phyloP scores from a whole-genome alignment of 2,888 invertebrate genomes.

The Arge pagana region DNA sequence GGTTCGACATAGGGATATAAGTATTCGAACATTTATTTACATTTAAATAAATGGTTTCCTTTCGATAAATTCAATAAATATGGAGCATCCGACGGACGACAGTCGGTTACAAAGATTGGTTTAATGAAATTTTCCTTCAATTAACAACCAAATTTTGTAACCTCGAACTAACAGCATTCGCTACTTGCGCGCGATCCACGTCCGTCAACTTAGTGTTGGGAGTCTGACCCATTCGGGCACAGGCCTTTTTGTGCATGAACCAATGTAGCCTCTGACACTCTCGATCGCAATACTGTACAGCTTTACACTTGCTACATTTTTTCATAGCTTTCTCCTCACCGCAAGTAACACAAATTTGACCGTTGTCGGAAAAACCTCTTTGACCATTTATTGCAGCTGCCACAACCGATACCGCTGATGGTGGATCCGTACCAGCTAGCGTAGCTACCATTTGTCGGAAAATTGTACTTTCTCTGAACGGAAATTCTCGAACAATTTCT shows the following conservation, averaged over 20 bases:
- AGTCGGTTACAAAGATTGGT: slow-evolving; percentile 3
- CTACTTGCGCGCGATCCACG: slow-evolving; percentile 45
- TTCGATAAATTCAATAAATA: slow-evolving; percentile 13
- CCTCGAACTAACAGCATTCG: slow-evolving; percentile 44
- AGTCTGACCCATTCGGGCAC: slow-evolving; percentile 65
- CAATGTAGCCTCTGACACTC: slow-evolving; percentile 94
- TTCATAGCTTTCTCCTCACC: slow-evolving; percentile 88
- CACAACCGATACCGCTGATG: slow-evolving; percentile 72
- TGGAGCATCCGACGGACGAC: slow-evolving; percentile 15
- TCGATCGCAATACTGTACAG: slow-evolving; percentile 90
- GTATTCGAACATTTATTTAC: slow-evolving; percentile 17
- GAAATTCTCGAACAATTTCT: slow-evolving; percentile 87
- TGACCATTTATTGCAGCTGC: slow-evolving; percentile 87
- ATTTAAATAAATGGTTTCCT: slow-evolving; percentile 14
- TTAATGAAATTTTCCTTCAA: slow-evolving; percentile 23
- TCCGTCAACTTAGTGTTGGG: slow-evolving; percentile 40
- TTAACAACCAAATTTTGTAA: slow-evolving; percentile 46
- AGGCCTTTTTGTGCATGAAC: slow-evolving; percentile 88
- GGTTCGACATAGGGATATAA: too few relatives aligned
- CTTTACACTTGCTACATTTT: slow-evolving; percentile 94
- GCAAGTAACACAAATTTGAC: slow-evolving; percentile 81
- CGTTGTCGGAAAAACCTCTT: slow-evolving; percentile 73
- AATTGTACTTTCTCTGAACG: slow-evolving; percentile 86
- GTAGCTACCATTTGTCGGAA: slow-evolving; percentile 85
- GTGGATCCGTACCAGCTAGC: slow-evolving; percentile 75